Percentiles rank a stretch among this genome's conserved stretches.
Conservation (phyloP, 2,797 vertebrate genomes). For the Eulemur albifrons region DNA sequence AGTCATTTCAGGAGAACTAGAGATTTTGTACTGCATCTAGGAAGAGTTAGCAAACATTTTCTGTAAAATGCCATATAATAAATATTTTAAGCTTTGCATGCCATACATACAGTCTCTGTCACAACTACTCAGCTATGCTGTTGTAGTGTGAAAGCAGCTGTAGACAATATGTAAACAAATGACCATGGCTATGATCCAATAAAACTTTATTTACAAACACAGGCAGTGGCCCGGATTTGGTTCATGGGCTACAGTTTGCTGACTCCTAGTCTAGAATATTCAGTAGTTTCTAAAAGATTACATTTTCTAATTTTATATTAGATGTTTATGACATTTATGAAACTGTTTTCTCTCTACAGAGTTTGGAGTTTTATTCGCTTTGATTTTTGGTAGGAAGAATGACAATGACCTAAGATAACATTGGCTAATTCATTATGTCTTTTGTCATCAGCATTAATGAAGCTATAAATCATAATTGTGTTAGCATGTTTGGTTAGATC, state of each 20-base stretch:
- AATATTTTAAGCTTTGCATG: not conserved
- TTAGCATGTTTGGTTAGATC: not conserved
- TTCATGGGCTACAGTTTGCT: not conserved
- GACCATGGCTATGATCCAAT: not conserved
- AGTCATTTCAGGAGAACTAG: not conserved
- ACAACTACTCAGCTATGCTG: not conserved
- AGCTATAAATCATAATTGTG: not conserved
- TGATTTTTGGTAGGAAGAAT: slow-evolving; percentile 28
- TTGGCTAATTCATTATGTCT: not conserved
- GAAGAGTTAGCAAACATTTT: not conserved
- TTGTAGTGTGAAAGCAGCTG: not conserved
- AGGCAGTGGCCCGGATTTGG: not conserved
- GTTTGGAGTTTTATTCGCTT: slow-evolving; percentile 8
- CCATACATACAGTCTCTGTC: not conserved
- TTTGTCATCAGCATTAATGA: slow-evolving; percentile 29
- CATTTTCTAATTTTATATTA: slow-evolving; percentile 2
- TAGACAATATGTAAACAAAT: not conserved
- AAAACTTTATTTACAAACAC: slow-evolving; percentile 30
- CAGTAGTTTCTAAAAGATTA: not conserved
- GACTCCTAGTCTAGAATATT: not conserved
- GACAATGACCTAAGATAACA: not conserved
- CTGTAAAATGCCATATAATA: not conserved
- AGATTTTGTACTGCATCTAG: not conserved
- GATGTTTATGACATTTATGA: not conserved
- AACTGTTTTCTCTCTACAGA: not conserved